phyloP scores from a whole-genome alignment of 2,113 vertebrate species.

The Lamprologus sp. region DNA sequence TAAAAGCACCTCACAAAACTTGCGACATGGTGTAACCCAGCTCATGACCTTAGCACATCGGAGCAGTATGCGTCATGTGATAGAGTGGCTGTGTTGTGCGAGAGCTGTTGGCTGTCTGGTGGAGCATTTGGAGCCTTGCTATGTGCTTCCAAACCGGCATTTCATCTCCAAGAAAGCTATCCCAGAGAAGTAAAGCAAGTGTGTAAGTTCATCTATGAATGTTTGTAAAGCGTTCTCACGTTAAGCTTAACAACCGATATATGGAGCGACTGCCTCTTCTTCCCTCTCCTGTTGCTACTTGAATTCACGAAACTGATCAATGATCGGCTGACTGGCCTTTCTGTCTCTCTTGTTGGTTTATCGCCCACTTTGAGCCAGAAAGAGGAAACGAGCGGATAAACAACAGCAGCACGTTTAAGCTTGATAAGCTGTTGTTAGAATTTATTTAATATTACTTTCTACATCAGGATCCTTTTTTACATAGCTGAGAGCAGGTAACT shows the following conservation, averaged over 20 bases:
- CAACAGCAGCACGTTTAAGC: background rate
- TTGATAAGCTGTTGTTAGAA: background rate
- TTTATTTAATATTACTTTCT: background rate
- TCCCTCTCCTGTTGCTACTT: background rate
- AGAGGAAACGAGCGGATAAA: background rate
- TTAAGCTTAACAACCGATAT: background rate
- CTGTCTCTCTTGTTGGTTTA: background rate
- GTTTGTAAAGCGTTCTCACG: rapidly evolving
- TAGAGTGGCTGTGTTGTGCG: background rate
- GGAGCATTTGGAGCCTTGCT: background rate
- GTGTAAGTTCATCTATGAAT: background rate
- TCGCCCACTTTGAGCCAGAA: background rate
- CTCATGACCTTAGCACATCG: background rate
- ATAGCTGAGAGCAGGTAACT: background rate
- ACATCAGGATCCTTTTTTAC: background rate
- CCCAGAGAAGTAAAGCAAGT: background rate
- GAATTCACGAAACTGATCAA: background rate
- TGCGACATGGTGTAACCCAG: background rate
- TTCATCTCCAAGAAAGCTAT: background rate
- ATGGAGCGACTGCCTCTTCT: background rate
- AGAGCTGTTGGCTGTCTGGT: background rate
- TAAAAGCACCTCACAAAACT: background rate
- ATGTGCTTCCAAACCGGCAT: background rate
- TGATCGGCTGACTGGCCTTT: background rate
- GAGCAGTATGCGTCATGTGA: background rate